These are phyloP conservation scores for Oreortyx pictus DNA, from an alignment of 2,797 vertebrate genomes.

Conservation along the genomic window DNA sequence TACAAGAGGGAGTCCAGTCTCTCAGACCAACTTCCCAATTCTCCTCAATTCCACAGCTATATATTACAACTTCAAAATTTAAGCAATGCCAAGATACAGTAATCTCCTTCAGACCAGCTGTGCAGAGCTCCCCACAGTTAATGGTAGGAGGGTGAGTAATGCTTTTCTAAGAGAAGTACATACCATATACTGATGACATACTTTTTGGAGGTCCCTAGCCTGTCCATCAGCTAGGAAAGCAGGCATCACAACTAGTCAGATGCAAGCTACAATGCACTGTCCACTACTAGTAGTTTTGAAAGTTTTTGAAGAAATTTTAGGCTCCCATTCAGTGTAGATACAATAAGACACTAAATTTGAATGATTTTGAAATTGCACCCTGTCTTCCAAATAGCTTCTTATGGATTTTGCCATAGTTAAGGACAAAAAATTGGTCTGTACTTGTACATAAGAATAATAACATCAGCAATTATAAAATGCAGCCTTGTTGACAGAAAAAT, in stretches of 20 bases:
- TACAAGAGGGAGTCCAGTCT: background rate
- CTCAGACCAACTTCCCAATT: background rate
- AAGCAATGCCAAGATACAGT: background rate
- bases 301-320: background rate
- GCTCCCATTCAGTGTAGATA: background rate
- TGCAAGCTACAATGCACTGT: background rate
- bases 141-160: background rate
- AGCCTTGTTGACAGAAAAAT: background rate
- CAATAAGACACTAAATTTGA: background rate
- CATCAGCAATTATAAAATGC: background rate
- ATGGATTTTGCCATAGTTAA: background rate
- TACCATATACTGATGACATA: background rate
- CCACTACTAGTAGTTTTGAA: background rate
- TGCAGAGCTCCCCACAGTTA: background rate
- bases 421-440: background rate
- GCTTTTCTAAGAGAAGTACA: background rate
- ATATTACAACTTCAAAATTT: background rate
- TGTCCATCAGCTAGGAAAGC: background rate
- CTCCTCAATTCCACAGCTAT: background rate
- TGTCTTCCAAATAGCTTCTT: background rate
- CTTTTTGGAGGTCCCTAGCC: background rate
- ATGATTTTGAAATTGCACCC: background rate
- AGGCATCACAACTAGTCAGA: background rate
- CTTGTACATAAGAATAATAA: background rate
- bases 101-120: background rate